Percentiles rank a stretch among this genome's conserved stretches.
phyloP scores from a whole-genome alignment of 2,888 invertebrate genomes.

The Andrena hattorfiana region DNA sequence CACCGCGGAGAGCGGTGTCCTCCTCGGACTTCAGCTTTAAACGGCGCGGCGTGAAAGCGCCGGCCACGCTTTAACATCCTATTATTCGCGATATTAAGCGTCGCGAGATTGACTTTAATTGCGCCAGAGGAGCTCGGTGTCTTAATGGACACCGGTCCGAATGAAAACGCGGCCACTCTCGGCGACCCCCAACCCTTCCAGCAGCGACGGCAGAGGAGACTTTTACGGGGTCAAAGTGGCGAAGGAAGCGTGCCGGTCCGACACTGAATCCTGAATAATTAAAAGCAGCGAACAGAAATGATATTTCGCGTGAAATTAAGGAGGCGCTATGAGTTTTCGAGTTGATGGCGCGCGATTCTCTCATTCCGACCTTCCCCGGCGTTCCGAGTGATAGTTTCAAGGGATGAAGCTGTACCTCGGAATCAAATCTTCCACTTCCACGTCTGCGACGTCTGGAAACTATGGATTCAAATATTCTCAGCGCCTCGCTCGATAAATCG shows the following conservation, averaged over 20 bases:
- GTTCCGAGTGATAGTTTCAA: neutral
- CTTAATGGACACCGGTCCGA: slow-evolving; percentile 43
- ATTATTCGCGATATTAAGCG: slow-evolving; percentile 49
- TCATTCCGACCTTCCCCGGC: neutral
- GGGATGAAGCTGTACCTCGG: neutral
- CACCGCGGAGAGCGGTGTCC: neutral
- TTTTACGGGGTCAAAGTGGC: slow-evolving; percentile 5
- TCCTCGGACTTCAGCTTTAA: slow-evolving; percentile 6
- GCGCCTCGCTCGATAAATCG: slow-evolving; percentile 16
- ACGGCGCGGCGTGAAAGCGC: slow-evolving; percentile 1
- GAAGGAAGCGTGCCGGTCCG: neutral
- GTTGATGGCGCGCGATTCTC: neutral
- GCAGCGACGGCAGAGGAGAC: neutral
- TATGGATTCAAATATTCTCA: neutral
- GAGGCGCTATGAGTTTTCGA: neutral
- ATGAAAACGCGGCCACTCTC: slow-evolving; percentile 28
- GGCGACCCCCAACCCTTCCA: slow-evolving; percentile 5
- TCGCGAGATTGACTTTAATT: slow-evolving; percentile 57
- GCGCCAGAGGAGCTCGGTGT: slow-evolving; percentile 24
- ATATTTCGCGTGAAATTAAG: slow-evolving; percentile 6
- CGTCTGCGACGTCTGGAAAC: neutral
- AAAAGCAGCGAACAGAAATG: neutral
- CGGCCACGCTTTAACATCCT: slow-evolving; percentile 32
- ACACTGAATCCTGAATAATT: neutral
- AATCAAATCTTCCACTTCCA: neutral